phyloP scores from a whole-genome alignment of 2,888 invertebrate genomes.

The Meiosimyza decipiens region DNA sequence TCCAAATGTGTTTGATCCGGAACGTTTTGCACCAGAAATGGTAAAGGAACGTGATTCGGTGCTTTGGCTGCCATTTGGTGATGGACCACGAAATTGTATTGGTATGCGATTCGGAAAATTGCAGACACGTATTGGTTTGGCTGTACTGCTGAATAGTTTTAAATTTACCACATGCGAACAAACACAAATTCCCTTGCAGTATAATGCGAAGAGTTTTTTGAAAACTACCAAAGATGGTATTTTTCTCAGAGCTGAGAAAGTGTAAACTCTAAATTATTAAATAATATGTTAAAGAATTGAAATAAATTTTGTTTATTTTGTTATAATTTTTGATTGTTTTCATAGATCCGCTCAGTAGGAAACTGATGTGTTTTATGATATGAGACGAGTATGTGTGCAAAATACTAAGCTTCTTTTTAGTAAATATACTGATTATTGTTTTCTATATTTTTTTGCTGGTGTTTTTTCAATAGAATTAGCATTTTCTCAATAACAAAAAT shows the following conservation, averaged over 20 bases:
- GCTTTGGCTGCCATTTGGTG: conserved; percentile 61
- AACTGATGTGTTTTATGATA: neutral
- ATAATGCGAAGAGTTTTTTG: conserved; percentile 43
- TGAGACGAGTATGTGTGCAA: neutral
- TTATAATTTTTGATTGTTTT: neutral
- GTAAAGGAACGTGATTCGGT: conserved; percentile 68
- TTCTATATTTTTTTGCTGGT: neutral
- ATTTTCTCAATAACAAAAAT: neutral
- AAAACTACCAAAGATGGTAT: conserved; percentile 49
- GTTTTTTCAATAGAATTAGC: neutral
- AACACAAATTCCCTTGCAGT: conserved; percentile 52
- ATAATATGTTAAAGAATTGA: neutral
- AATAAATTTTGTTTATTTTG: neutral
- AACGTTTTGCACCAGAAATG: conserved; percentile 71
- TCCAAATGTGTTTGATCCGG: conserved; percentile 73
- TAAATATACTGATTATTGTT: neutral
- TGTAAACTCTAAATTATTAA: too few relatives aligned
- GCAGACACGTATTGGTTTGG: conserved; percentile 56
- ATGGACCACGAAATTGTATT: conserved; percentile 61
- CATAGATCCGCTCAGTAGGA: neutral
- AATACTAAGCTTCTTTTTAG: too few relatives aligned
- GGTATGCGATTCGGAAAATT: conserved; percentile 62
- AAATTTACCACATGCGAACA: conserved; percentile 50
- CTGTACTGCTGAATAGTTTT: conserved; percentile 54
- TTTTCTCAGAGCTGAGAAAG: conserved; percentile 39